A percentile compares a stretch with the other conserved stretches of the same genome.
Evolutionary conservation across 2,113 vertebrate genomes (phyloP).

Genomic region (Uria lomvia): DNA sequence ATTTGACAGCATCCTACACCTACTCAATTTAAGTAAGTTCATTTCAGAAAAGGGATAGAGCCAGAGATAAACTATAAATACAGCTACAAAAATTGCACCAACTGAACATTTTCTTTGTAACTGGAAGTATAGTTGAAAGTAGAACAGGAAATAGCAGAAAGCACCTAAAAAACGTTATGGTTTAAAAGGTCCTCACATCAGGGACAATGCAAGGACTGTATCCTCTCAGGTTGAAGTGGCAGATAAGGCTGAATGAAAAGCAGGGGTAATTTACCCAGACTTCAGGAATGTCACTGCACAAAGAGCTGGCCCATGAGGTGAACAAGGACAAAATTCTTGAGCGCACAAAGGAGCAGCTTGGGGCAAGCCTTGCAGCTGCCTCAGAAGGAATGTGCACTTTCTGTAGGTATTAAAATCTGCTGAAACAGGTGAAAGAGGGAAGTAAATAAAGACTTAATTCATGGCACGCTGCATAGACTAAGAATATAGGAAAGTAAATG

Average conservation of each 20-base stretch:
- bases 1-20: background rate
- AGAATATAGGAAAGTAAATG: constrained; percentile 26
- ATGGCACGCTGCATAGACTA: background rate
- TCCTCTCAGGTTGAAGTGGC: background rate
- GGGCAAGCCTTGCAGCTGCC: constrained; percentile 42
- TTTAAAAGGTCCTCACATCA: background rate
- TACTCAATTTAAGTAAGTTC: background rate
- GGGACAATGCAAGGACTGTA: background rate
- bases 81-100: background rate
- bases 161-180: background rate
- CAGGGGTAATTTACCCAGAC: constrained; percentile 10
- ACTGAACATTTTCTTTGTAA: background rate
- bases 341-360: constrained; percentile 3
- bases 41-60: background rate
- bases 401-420: constrained; percentile 36
- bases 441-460: constrained; percentile 47
- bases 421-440: constrained; percentile 42
- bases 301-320: constrained; percentile 13
- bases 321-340: constrained; percentile 31
- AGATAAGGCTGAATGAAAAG: constrained; percentile 10
- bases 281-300: background rate
- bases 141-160: background rate
- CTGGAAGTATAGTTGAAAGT: background rate
- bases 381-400: constrained; percentile 21
- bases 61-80: background rate